These are phyloP conservation scores for Drosophila nr. perissopoda DNA, from an alignment of 2,888 invertebrate genomes.

Conservation along the genomic window DNA sequence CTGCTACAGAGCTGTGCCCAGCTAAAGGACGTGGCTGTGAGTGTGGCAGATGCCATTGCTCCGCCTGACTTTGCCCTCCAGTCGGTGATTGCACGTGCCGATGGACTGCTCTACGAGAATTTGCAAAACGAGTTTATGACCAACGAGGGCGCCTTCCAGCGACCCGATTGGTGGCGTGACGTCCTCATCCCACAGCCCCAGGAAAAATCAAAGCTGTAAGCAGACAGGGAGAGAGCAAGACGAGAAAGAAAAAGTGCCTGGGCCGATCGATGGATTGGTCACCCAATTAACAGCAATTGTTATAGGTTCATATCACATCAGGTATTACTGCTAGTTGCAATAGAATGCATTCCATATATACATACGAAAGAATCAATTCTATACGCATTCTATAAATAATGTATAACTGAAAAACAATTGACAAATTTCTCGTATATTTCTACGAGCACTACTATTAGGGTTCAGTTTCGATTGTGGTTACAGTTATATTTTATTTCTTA, in stretches of 20 bases:
- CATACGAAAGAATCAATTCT: neutral
- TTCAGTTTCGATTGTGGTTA: conserved; percentile 2
- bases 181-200: conserved; percentile 83
- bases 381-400: neutral
- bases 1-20: conserved; percentile 89
- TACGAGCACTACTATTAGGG: neutral
- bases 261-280: conserved; percentile 15
- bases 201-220: conserved; percentile 78
- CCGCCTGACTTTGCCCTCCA: conserved; percentile 96
- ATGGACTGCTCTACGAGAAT: conserved; percentile 90
- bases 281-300: conserved; percentile 2
- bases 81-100: conserved; percentile 93
- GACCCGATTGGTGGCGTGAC: conserved; percentile 91
- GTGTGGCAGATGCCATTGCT: conserved; percentile 93
- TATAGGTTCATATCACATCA: conserved; percentile 46
- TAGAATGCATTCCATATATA: conserved; percentile 15
- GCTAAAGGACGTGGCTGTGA: conserved; percentile 91
- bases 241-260: conserved; percentile 60
- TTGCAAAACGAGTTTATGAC: conserved; percentile 90
- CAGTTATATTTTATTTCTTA: neutral
- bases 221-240: neutral
- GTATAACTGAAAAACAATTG: neutral
- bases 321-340: conserved; percentile 31
- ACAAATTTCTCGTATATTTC: neutral
- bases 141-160: conserved; percentile 89